Evolutionary conservation across 2,113 vertebrate genomes (phyloP).

Genomic region (Actinemys pallida): DNA sequence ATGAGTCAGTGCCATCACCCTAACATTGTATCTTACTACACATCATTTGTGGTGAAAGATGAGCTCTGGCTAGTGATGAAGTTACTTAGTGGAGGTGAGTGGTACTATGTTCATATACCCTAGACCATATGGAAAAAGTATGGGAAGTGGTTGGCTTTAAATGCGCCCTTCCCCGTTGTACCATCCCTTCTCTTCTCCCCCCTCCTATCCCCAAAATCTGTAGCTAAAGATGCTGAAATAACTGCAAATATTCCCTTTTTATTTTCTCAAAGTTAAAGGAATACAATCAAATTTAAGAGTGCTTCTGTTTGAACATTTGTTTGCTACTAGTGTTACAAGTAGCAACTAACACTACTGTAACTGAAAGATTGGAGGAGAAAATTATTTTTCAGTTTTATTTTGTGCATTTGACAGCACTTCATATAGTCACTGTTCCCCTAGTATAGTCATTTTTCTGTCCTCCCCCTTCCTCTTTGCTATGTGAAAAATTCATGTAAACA

Average conservation of each 20-base stretch:
- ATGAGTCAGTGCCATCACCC: slow-evolving; percentile 98
- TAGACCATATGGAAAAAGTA: background rate
- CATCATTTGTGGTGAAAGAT: slow-evolving; percentile 97
- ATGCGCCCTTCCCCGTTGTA: background rate
- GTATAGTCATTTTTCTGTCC: background rate
- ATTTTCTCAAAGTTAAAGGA: background rate
- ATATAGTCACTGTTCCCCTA: background rate
- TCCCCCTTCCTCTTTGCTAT: background rate
- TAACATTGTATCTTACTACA: slow-evolving; percentile 97
- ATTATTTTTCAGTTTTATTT: background rate
- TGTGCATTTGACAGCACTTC: background rate
- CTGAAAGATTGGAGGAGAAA: background rate
- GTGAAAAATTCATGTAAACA: background rate
- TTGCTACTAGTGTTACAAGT: background rate
- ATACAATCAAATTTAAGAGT: background rate
- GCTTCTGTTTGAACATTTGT: background rate
- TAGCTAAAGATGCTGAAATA: background rate
- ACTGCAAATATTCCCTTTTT: background rate
- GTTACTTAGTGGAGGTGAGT: slow-evolving; percentile 95
- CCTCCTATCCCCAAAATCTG: background rate
- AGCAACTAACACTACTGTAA: background rate
- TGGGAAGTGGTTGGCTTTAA: background rate
- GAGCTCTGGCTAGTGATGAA: slow-evolving; percentile 98
- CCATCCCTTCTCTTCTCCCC: background rate
- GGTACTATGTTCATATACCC: background rate